Conservation (phyloP, 2,888 invertebrate species). For the Diabrotica balteata region DNA sequence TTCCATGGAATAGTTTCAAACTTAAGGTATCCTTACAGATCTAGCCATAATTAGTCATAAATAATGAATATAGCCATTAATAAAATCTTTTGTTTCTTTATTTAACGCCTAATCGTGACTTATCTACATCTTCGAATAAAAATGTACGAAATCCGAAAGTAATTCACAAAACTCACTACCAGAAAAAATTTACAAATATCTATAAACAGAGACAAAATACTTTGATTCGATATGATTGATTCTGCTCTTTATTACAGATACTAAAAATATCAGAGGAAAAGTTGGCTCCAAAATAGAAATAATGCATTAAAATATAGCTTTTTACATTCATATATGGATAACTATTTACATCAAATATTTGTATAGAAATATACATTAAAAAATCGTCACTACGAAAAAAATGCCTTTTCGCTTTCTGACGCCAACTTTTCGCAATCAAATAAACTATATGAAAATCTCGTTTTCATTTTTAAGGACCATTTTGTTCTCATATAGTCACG, state of each 20-base stretch:
- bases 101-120: not conserved
- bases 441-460: constrained; percentile 3
- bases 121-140: not conserved
- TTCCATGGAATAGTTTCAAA: too few species aligned
- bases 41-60: too few species aligned
- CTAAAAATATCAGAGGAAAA: not conserved
- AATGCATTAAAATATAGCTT: too few species aligned
- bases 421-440: constrained; percentile 1
- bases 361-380: too few species aligned
- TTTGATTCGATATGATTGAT: constrained; percentile 12
- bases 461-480: constrained; percentile 18
- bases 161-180: not conserved
- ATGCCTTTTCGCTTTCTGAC: too few species aligned
- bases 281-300: too few species aligned
- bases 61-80: too few species aligned
- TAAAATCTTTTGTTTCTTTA: too few species aligned
- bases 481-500: constrained; percentile 23
- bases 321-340: too few species aligned
- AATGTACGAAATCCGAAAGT: not conserved
- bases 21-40: too few species aligned
- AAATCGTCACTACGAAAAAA: too few species aligned
- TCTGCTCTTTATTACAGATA: constrained; percentile 4
- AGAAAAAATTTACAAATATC: constrained; percentile 7
- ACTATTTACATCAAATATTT: too few species aligned
- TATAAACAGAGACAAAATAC: not conserved